These are phyloP conservation scores for Himalopsyche kuldschensis DNA, from an alignment of 2,888 invertebrate genomes.

Conservation along the genomic window DNA sequence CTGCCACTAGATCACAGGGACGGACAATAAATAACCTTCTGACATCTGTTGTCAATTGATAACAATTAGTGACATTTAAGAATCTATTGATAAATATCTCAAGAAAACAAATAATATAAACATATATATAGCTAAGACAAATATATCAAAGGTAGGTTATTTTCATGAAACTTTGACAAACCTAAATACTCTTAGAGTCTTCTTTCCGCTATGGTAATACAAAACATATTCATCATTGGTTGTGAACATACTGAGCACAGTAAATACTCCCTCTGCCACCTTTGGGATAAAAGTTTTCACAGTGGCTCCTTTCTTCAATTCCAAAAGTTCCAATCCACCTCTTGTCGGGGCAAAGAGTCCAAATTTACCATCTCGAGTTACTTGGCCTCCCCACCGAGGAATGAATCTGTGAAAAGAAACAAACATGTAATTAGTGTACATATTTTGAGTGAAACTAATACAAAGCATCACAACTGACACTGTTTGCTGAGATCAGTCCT, in stretches of 20 bases:
- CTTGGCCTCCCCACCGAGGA: slow-evolving; percentile 89
- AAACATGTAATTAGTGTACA: neutral
- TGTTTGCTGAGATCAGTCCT: too few species aligned
- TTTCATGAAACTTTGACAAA: slow-evolving; percentile 45
- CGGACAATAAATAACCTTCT: neutral
- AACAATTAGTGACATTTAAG: neutral
- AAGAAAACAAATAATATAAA: neutral
- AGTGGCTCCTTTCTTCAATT: slow-evolving; percentile 85
- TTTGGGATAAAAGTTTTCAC: slow-evolving; percentile 89
- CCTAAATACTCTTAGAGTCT: slow-evolving; percentile 91
- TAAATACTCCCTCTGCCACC: slow-evolving; percentile 96
- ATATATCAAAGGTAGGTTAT: neutral
- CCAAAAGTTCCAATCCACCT: slow-evolving; percentile 91
- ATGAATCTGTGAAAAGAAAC: slow-evolving; percentile 60
- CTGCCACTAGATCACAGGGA: too few species aligned
- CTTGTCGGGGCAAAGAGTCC: slow-evolving; percentile 92
- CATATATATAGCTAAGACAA: too few species aligned
- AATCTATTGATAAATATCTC: neutral
- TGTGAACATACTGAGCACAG: slow-evolving; percentile 92
- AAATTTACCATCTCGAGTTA: slow-evolving; percentile 83
- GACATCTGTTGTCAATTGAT: too few species aligned
- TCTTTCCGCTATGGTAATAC: slow-evolving; percentile 94
- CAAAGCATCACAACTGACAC: too few species aligned
- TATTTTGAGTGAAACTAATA: too few species aligned
- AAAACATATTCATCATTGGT: slow-evolving; percentile 92